Conservation (phyloP, 1,140 invertebrate genomes). For the Drosophila paulistorum region DNA sequence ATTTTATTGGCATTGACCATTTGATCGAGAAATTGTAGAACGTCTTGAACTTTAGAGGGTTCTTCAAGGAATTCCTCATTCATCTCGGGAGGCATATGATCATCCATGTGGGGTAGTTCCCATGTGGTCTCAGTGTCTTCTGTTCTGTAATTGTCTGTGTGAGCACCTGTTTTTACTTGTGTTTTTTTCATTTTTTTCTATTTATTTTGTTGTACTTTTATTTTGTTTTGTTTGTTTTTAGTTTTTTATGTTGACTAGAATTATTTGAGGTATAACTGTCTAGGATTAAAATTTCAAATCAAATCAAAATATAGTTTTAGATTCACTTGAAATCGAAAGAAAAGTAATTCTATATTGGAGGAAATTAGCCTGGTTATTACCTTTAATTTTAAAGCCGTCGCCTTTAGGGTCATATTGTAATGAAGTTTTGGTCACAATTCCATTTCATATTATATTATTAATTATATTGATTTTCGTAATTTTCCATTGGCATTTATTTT, state of each 20-base stretch:
- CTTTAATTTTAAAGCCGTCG: no score
- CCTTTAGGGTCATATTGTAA: no score
- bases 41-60: slow-evolving; percentile 37
- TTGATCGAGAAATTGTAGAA: slow-evolving; percentile 22
- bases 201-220: neutral
- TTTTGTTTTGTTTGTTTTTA: neutral
- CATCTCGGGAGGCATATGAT: slow-evolving; percentile 28
- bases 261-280: no score
- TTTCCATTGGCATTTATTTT: no score
- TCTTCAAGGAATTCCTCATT: slow-evolving; percentile 38
- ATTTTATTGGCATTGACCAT: slow-evolving; percentile 38
- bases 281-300: no score
- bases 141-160: neutral
- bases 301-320: no score
- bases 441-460: no score
- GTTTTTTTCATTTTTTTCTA: neutral
- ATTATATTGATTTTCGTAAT: no score
- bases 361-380: no score
- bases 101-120: neutral
- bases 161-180: neutral
- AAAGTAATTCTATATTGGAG: no score
- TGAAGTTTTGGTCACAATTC: no score
- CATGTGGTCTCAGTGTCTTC: neutral
- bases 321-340: no score
- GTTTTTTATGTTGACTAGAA: neutral